Evolutionary conservation across 2,797 vertebrate genomes (phyloP).

Genomic region (Leptodactylus fallax): DNA sequence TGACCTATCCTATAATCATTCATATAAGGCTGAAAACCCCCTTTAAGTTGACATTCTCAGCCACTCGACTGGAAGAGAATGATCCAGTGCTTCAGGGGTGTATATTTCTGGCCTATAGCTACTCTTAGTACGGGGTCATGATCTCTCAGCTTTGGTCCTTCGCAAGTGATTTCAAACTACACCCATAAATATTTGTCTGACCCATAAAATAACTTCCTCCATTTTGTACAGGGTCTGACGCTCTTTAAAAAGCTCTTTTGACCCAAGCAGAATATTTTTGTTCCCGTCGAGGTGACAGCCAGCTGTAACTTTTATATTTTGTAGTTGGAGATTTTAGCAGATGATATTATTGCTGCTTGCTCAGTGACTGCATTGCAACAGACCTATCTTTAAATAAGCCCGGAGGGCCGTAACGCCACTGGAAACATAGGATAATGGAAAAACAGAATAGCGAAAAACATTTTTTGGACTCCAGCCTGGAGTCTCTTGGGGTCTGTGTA

Average conservation of each 20-base stretch:
- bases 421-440: constrained; percentile 60
- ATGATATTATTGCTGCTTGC: constrained; percentile 17
- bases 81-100: neutral
- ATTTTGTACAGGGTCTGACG: neutral
- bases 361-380: constrained; percentile 13
- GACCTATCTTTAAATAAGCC: constrained; percentile 38
- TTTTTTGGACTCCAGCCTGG: constrained; percentile 53
- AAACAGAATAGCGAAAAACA: constrained; percentile 52
- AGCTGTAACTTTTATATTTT: neutral
- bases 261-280: neutral
- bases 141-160: neutral
- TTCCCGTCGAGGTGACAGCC: neutral
- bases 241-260: neutral
- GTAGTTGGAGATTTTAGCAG: constrained; percentile 9
- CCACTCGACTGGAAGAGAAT: neutral
- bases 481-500: constrained; percentile 56
- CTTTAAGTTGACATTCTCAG: neutral
- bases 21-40: too few relatives aligned
- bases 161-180: neutral
- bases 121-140: neutral
- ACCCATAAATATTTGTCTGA: neutral
- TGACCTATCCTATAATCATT: too few relatives aligned
- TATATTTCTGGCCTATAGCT: neutral
- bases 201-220: neutral
- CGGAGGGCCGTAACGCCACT: constrained; percentile 38